Conservation (phyloP, 2,888 invertebrate species). For the Euphydryas editha region DNA sequence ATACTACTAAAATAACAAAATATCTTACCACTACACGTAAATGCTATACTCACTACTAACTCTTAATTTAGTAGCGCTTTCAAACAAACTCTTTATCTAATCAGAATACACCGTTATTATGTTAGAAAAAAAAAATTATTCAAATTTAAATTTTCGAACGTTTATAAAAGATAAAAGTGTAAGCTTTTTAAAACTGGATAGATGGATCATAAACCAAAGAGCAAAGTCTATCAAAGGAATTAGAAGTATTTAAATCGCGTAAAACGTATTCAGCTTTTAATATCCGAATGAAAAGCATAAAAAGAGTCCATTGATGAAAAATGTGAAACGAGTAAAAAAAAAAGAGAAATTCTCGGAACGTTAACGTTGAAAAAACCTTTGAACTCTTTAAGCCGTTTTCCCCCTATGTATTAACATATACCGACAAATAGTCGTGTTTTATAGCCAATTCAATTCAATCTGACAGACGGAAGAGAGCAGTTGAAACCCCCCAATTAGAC, state of each 20-base stretch:
- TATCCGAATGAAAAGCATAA: not conserved
- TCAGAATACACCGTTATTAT: no score
- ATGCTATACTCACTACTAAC: no score
- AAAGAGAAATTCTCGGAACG: not conserved
- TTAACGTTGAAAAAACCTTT: constrained; percentile 7
- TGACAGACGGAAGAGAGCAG: constrained; percentile 59
- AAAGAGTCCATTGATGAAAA: constrained; percentile 5
- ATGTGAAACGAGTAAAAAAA: not conserved
- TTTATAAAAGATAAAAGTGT: no score
- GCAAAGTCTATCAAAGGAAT: not conserved
- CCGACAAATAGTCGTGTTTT: constrained; percentile 43
- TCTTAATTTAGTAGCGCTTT: no score
- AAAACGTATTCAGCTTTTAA: not conserved
- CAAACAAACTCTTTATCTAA: no score
- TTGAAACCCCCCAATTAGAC: constrained; percentile 60
- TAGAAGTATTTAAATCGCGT: not conserved
- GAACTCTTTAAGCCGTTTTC: constrained; percentile 6
- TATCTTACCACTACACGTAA: no score
- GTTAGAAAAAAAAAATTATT: no score
- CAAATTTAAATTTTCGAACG: no score
- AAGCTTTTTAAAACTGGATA: not conserved
- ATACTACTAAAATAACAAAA: no score
- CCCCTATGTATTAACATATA: constrained; percentile 29
- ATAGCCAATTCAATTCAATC: constrained; percentile 53
- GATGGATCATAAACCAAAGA: constrained; percentile 1